Conservation (phyloP, 1,140 invertebrate genomes). For the Pseudachorutes palmiensis region DNA sequence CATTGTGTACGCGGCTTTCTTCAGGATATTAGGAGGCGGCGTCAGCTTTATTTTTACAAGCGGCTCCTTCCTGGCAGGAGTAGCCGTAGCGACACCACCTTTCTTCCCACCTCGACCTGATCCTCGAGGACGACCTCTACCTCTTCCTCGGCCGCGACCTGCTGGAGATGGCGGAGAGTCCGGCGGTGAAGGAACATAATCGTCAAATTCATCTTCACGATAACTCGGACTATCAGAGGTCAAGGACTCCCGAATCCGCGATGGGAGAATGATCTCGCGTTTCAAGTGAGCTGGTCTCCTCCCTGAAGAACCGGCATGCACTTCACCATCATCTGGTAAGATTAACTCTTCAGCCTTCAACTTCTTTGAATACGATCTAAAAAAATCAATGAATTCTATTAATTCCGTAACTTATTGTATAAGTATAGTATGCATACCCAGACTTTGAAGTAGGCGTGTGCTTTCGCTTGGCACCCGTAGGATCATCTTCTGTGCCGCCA, state of each 20-base stretch:
- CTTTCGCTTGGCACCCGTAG: neutral
- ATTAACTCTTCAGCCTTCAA: neutral
- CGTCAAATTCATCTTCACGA: neutral
- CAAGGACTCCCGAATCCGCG: neutral
- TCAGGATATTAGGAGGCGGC: neutral
- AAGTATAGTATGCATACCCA: neutral
- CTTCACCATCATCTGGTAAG: conserved; percentile 2
- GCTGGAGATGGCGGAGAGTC: conserved; percentile 4
- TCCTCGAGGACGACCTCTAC: conserved; percentile 6
- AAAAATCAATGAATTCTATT: neutral
- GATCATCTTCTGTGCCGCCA: conserved; percentile 4
- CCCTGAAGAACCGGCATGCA: neutral
- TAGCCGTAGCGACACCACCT: neutral
- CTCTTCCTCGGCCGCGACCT: neutral
- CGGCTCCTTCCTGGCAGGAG: neutral
- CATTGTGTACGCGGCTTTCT: neutral
- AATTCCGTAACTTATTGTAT: neutral
- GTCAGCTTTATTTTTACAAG: neutral
- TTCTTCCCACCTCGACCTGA: neutral
- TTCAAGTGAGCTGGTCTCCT: neutral
- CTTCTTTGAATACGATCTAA: neutral
- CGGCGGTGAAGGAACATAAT: neutral
- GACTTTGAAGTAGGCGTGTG: neutral
- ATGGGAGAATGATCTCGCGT: neutral
- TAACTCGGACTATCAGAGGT: neutral